A percentile compares a stretch with the other conserved stretches of the same genome.
Evolutionary conservation across 23 tunicate species (phyloP).

Genomic region (Botrylloides violaceus): DNA sequence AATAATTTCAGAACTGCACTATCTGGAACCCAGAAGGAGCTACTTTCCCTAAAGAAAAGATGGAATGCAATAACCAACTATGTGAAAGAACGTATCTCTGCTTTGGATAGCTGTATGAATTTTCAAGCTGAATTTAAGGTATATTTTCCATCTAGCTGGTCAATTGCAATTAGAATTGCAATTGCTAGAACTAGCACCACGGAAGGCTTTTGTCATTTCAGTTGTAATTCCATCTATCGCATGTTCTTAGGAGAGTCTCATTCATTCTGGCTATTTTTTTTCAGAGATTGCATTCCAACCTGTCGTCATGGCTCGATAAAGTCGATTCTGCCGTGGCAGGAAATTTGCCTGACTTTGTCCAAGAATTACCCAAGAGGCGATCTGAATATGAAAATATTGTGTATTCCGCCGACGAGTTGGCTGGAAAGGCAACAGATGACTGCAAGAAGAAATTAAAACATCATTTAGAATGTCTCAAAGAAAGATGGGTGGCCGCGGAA

Average conservation of each 20-base stretch:
- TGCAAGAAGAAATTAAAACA: neutral
- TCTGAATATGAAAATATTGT: neutral
- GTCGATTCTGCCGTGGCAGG: neutral
- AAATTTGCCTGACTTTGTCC: neutral
- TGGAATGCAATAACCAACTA: slow-evolving; percentile 22
- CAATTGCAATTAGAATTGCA: no score
- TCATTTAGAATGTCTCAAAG: neutral
- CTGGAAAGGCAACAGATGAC: slow-evolving; percentile 7
- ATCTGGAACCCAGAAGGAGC: slow-evolving; percentile 3
- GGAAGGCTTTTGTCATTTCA: no score
- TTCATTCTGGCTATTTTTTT: no score
- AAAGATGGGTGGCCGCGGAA: slow-evolving; percentile 6
- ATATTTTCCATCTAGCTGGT: neutral
- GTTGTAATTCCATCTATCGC: no score
- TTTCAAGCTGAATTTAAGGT: slow-evolving; percentile 15
- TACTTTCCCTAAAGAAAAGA: slow-evolving; percentile 6
- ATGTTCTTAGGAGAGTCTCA: no score
- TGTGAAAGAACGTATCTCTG: slow-evolving; percentile 11
- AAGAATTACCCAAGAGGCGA: neutral
- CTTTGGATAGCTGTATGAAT: slow-evolving; percentile 11
- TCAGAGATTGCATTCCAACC: slow-evolving; percentile 1
- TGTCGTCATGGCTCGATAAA: slow-evolving; percentile 15
- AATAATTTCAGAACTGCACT: no score
- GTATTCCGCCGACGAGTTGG: neutral
- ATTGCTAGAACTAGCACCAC: no score